These are phyloP conservation scores for Nannospalax galili DNA, from an alignment of 2,113 vertebrate species.

Conservation along the genomic window DNA sequence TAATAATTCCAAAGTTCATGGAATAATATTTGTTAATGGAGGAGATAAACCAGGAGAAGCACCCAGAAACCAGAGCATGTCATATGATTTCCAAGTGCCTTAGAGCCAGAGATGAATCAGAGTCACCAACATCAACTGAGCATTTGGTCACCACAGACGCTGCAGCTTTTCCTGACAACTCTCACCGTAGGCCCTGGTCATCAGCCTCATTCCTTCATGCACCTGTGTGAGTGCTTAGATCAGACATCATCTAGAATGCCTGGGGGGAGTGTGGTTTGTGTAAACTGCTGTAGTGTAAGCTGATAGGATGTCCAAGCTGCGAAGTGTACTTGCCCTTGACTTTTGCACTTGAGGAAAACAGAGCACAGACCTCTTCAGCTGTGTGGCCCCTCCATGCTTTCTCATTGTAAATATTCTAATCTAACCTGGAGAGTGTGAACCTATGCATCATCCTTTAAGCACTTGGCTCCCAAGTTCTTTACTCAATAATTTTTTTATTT, in stretches of 20 bases:
- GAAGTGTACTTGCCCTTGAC: fast-evolving
- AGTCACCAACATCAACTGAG: background rate
- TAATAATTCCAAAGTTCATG: background rate
- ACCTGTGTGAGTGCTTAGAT: no score
- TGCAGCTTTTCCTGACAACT: background rate
- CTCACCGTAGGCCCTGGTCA: background rate
- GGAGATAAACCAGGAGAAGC: no score
- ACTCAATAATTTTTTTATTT: background rate
- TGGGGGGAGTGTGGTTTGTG: background rate
- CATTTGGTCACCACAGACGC: background rate
- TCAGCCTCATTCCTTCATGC: background rate
- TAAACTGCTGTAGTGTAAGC: background rate
- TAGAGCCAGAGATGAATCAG: background rate
- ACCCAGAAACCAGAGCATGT: background rate
- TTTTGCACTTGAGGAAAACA: background rate
- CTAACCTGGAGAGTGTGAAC: background rate
- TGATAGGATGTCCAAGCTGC: background rate
- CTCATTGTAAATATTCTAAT: background rate
- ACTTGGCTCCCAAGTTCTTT: background rate
- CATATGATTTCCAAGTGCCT: background rate
- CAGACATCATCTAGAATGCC: no score
- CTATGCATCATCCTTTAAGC: background rate
- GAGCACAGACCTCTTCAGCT: background rate
- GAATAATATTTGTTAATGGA: background rate
- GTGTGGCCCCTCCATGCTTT: background rate